Conservation (phyloP, 1,140 invertebrate species). For the Ceratosolen solmsi region DNA sequence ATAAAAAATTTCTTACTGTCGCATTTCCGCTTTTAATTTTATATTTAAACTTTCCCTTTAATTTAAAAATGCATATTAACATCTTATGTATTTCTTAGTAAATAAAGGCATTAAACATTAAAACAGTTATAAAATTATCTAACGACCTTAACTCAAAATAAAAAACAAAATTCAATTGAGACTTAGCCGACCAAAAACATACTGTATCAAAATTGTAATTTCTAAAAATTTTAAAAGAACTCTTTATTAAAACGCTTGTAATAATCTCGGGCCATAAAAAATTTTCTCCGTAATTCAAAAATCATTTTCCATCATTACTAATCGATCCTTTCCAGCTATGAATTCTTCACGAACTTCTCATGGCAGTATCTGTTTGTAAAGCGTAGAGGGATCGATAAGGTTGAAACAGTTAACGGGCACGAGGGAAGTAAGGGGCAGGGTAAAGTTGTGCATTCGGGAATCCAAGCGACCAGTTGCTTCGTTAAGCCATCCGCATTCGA, state of each 20-base stretch:
- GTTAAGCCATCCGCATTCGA: conserved; percentile 31
- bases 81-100: not conserved
- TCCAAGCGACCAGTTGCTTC: not conserved
- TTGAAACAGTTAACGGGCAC: conserved; percentile 51
- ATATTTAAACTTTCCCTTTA: not conserved
- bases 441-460: conserved; percentile 44
- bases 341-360: not conserved
- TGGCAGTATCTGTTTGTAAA: conserved; percentile 49
- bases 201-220: not conserved
- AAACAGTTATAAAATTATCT: too few species aligned
- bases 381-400: conserved; percentile 52
- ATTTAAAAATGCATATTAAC: too few species aligned
- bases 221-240: not conserved
- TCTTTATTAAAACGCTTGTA: not conserved
- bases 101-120: not conserved
- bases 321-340: not conserved
- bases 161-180: too few species aligned
- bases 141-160: too few species aligned
- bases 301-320: not conserved
- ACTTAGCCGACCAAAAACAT: not conserved
- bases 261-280: not conserved
- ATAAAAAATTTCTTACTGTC: not conserved
- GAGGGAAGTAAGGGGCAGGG: not conserved
- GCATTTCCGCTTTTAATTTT: not conserved
- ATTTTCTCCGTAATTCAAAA: not conserved